Conservation (phyloP, 1,140 invertebrate genomes). For the Holcopasites calliopsidis region DNA sequence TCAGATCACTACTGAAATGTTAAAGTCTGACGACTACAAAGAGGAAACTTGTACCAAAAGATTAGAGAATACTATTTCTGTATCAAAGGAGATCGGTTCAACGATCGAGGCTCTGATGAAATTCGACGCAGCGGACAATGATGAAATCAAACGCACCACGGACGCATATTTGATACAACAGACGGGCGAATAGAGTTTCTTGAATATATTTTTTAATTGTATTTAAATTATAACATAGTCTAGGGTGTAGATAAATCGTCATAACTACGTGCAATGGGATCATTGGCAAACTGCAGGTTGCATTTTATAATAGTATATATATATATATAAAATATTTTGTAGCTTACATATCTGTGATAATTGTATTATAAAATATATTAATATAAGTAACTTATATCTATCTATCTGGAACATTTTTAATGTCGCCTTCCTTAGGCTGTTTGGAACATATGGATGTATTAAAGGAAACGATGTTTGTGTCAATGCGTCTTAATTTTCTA, state of each 20-base stretch:
- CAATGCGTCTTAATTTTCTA: neutral
- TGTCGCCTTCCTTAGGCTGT: constrained; percentile 23
- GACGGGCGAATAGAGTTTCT: constrained; percentile 50
- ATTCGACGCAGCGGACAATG: constrained; percentile 48
- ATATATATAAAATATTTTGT: constrained; percentile 77
- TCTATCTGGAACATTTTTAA: constrained; percentile 46
- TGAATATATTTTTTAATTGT: constrained; percentile 64
- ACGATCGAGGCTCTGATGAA: constrained; percentile 51
- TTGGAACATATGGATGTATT: constrained; percentile 41
- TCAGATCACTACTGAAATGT: constrained; percentile 54
- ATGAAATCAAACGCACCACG: constrained; percentile 55
- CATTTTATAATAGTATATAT: constrained; percentile 76
- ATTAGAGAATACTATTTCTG: constrained; percentile 44
- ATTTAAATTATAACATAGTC: constrained; percentile 63
- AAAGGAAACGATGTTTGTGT: constrained; percentile 31
- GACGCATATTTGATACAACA: constrained; percentile 55
- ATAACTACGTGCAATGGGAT: constrained; percentile 68
- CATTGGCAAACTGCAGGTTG: constrained; percentile 65
- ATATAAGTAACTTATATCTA: constrained; percentile 76
- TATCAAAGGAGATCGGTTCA: constrained; percentile 51
- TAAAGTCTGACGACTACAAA: constrained; percentile 50
- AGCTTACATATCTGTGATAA: constrained; percentile 80
- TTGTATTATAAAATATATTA: constrained; percentile 76
- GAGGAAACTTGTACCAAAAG: constrained; percentile 51
- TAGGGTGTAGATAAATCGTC: constrained; percentile 56